These are phyloP conservation scores for Drosophila athabasca DNA, from an alignment of 1,140 invertebrate genomes.

Conservation along the genomic window DNA sequence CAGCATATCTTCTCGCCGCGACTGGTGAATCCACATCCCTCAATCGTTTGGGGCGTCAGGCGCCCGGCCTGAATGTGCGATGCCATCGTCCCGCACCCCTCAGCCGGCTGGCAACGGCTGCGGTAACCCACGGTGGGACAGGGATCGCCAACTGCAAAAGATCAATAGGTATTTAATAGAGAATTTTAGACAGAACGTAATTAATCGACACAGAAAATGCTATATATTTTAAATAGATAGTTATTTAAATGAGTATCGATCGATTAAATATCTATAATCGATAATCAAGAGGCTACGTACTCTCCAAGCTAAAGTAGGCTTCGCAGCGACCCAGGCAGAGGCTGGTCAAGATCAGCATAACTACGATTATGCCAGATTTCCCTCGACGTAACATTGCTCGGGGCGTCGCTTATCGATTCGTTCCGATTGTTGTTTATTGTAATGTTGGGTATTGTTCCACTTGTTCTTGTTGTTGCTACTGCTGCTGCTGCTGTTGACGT, in stretches of 20 bases:
- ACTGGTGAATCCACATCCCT: slow-evolving; percentile 56
- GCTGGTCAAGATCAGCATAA: slow-evolving; percentile 38
- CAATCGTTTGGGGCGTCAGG: slow-evolving; percentile 17
- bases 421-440: not conserved
- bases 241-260: too few relatives aligned
- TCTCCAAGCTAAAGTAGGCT: slow-evolving; percentile 60
- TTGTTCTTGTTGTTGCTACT: slow-evolving; percentile 1
- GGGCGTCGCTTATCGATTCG: slow-evolving; percentile 10
- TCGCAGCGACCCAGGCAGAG: slow-evolving; percentile 26
- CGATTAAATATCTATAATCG: not conserved
- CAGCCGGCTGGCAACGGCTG: slow-evolving; percentile 54
- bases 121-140: slow-evolving; percentile 49
- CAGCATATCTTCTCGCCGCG: slow-evolving; percentile 67
- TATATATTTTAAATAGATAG: too few relatives aligned
- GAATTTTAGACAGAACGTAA: not conserved
- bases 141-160: slow-evolving; percentile 57
- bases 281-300: slow-evolving; percentile 31
- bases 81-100: slow-evolving; percentile 38
- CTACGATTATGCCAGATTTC: not conserved
- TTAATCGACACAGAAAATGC: too few relatives aligned
- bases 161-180: not conserved
- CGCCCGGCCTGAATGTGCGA: slow-evolving; percentile 25
- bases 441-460: not conserved
- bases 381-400: slow-evolving; percentile 43
- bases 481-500: not conserved